Percentiles rank a stretch among this genome's conserved stretches.
Evolutionary conservation across 2,113 vertebrate genomes (phyloP).

Genomic region (Petrocephalus zakoni): DNA sequence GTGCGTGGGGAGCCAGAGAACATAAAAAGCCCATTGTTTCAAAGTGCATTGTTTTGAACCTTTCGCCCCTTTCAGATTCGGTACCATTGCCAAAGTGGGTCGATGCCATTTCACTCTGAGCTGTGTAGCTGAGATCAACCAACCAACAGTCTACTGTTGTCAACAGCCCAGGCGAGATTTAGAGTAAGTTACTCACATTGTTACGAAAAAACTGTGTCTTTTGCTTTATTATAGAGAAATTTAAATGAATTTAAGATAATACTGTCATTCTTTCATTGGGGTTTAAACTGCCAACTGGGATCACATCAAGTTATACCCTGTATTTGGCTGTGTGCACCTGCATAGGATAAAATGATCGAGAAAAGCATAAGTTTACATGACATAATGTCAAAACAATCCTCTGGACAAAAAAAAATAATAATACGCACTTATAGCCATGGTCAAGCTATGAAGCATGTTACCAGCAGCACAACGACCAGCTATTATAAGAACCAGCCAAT

Average conservation of each 20-base stretch:
- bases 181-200: neutral
- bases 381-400: neutral
- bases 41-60: neutral
- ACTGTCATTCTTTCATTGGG: neutral
- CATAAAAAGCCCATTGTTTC: constrained; percentile 8
- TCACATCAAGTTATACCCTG: neutral
- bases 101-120: neutral
- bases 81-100: neutral
- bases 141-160: neutral
- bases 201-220: neutral
- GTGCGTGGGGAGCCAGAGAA: neutral
- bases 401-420: neutral
- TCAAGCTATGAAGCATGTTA: neutral
- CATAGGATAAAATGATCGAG: neutral
- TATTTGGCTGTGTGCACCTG: neutral
- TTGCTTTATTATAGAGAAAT: neutral
- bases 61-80: neutral
- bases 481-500: neutral
- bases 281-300: neutral
- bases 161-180: neutral
- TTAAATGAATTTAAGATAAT: neutral
- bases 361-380: neutral
- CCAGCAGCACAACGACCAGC: neutral
- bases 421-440: neutral
- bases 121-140: neutral